Conservation (phyloP, 2,113 vertebrate genomes). For the Pungitius pungitius region DNA sequence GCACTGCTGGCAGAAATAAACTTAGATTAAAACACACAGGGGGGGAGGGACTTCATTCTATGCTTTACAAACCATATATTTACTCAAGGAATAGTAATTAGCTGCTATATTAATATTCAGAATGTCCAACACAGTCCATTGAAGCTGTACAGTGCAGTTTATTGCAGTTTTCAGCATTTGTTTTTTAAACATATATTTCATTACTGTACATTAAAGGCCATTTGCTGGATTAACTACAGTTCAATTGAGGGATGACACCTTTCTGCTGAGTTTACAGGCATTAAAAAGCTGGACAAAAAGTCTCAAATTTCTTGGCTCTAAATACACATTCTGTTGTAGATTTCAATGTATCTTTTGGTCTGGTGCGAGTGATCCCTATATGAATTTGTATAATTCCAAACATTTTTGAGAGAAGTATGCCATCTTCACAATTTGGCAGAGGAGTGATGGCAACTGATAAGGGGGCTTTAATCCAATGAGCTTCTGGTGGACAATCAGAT, state of each 20-base stretch:
- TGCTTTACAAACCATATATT: background rate
- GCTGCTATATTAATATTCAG: background rate
- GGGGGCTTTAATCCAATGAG: background rate
- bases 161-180: background rate
- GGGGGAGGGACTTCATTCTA: background rate
- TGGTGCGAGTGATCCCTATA: background rate
- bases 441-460: background rate
- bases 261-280: background rate
- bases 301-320: background rate
- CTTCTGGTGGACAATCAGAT: background rate
- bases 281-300: constrained; percentile 5
- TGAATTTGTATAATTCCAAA: background rate
- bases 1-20: background rate
- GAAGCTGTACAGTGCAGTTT: background rate
- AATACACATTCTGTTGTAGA: background rate
- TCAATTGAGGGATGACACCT: background rate
- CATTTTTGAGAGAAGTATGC: background rate
- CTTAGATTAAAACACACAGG: background rate
- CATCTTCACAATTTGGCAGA: background rate
- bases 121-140: background rate
- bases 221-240: background rate
- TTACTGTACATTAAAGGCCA: background rate
- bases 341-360: background rate
- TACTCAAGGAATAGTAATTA: background rate
- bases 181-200: background rate